phyloP scores from a whole-genome alignment of 2,888 invertebrate species.

The Lasioglossum leucozonium region DNA sequence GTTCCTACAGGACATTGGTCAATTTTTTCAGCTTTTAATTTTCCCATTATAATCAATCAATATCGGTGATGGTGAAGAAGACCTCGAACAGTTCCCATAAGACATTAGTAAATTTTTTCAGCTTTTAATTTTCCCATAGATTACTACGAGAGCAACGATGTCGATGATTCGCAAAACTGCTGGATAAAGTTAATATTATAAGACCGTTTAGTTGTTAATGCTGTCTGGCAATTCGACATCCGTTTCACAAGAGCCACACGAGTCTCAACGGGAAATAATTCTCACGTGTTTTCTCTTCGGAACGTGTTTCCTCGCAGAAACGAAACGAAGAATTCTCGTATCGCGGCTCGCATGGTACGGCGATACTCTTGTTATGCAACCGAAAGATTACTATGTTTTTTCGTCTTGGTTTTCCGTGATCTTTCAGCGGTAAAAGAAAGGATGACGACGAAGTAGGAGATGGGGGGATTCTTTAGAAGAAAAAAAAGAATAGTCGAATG shows the following conservation, averaged over 20 bases:
- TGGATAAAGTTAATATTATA: neutral
- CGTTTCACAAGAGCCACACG: conserved; percentile 17
- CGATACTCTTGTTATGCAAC: conserved; percentile 65
- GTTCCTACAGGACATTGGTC: no score
- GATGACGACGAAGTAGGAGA: neutral
- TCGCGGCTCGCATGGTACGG: conserved; percentile 64
- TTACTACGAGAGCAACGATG: neutral
- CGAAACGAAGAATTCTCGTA: conserved; percentile 60
- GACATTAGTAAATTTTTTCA: no score
- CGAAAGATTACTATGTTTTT: conserved; percentile 59
- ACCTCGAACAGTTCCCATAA: neutral
- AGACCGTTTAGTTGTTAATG: neutral
- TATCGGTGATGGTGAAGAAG: no score
- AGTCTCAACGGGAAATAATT: conserved; percentile 36
- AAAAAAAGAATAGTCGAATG: neutral
- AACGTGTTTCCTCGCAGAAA: conserved; percentile 50
- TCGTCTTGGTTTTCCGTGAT: conserved; percentile 50
- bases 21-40: neutral
- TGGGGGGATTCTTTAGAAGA: no score
- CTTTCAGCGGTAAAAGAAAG: conserved; percentile 5
- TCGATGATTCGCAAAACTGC: neutral
- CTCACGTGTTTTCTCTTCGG: conserved; percentile 42
- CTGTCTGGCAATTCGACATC: neutral
- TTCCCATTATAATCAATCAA: no score
- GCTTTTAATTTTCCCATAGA: neutral